Conservation (phyloP, 2,113 vertebrate species). For the Upupa epops region DNA sequence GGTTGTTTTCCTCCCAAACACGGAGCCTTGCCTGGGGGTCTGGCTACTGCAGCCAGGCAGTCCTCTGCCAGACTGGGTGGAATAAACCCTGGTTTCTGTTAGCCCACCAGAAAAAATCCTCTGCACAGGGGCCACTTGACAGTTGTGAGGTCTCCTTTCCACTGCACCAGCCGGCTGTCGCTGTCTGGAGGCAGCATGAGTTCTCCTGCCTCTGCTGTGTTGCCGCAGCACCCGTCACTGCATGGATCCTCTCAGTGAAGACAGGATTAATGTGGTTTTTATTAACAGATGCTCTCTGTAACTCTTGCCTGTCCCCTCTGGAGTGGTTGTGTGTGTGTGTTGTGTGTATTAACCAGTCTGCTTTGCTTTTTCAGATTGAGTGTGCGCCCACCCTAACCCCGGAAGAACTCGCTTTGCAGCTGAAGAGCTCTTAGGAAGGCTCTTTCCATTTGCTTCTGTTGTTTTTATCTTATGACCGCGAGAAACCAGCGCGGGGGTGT, state of each 20-base stretch:
- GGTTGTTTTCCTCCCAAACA: not conserved
- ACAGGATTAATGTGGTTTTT: conserved; percentile 59
- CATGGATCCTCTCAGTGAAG: conserved; percentile 41
- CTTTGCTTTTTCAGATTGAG: conserved; percentile 98
- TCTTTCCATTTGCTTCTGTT: conserved; percentile 75
- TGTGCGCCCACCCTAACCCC: conserved; percentile 83
- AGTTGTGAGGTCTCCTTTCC: not conserved
- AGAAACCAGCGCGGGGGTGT: conserved; percentile 61
- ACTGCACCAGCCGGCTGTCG: not conserved
- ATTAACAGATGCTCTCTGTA: conserved; percentile 73
- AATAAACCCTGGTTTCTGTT: not conserved
- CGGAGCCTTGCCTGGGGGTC: not conserved
- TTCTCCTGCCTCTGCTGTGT: not conserved
- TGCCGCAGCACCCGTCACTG: not conserved
- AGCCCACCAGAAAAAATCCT: not conserved
- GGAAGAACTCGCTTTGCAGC: conserved; percentile 81
- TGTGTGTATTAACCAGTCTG: conserved; percentile 92
- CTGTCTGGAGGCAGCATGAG: too few species aligned
- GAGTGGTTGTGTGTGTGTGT: conserved; percentile 73
- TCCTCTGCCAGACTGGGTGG: not conserved
- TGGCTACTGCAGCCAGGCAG: not conserved
- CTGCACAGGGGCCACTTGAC: not conserved
- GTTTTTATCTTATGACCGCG: conserved; percentile 68
- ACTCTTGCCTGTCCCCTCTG: conserved; percentile 74
- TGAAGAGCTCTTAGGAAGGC: conserved; percentile 79